Percentiles rank a stretch among this genome's conserved stretches.
Evolutionary conservation across 2,797 vertebrate genomes (phyloP).

Genomic region (Micropoecilia bifurca): DNA sequence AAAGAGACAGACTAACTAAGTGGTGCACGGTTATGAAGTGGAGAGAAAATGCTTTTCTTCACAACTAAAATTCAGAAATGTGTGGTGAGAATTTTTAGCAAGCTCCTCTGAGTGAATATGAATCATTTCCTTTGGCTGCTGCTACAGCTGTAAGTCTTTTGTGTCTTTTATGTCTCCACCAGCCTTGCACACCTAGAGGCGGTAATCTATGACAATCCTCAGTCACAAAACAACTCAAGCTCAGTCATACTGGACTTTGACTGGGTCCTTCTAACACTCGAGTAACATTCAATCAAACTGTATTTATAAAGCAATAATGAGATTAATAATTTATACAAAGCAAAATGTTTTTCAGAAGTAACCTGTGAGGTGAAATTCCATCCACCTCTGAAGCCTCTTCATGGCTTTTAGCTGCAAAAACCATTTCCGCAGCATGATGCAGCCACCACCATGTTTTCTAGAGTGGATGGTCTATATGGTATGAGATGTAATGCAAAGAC

Average conservation of each 20-base stretch:
- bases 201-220: not conserved
- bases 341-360: too few relatives aligned
- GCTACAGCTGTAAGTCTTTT: not conserved
- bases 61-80: not conserved
- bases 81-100: not conserved
- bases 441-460: not conserved
- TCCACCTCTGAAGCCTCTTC: not conserved
- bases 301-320: not conserved
- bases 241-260: not conserved
- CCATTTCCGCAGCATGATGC: not conserved
- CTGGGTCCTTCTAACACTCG: not conserved
- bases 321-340: too few relatives aligned
- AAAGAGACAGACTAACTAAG: not conserved
- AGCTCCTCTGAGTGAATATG: not conserved
- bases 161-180: not conserved
- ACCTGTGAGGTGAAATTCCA: not conserved
- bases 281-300: not conserved
- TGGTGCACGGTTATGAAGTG: not conserved
- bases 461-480: not conserved
- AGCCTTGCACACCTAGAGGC: not conserved
- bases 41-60: not conserved
- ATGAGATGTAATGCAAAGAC: not conserved
- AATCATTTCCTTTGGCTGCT: not conserved
- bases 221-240: not conserved
- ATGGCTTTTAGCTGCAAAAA: not conserved